Conservation (phyloP, 2,888 invertebrate species). For the Candidula unifasciata region DNA sequence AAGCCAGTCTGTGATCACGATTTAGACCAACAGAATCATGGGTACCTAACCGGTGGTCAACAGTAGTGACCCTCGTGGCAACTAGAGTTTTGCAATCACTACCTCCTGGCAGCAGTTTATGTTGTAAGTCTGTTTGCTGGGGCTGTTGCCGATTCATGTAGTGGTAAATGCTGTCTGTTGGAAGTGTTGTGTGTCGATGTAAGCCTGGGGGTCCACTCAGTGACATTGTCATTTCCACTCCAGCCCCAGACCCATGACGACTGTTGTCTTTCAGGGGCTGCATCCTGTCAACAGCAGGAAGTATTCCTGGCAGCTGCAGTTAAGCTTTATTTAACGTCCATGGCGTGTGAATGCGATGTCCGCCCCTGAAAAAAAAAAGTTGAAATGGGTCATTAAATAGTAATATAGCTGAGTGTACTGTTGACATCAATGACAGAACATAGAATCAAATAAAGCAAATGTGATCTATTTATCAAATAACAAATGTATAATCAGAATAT, state of each 20-base stretch:
- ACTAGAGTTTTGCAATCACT: conserved; percentile 16
- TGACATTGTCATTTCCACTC: conserved; percentile 53
- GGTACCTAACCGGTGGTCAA: conserved; percentile 1
- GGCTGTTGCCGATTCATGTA: conserved; percentile 39
- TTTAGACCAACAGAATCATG: conserved; percentile 13
- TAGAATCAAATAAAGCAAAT: no score
- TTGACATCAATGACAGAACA: no score
- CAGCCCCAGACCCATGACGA: conserved; percentile 25
- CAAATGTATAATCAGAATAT: no score
- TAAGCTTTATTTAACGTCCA: conserved; percentile 17
- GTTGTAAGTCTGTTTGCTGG: conserved; percentile 16
- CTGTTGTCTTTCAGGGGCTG: conserved; percentile 30
- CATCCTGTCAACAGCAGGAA: conserved; percentile 10
- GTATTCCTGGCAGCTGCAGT: not conserved
- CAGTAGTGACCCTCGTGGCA: not conserved
- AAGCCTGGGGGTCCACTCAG: conserved; percentile 54
- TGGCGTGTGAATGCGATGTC: not conserved
- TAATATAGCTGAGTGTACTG: no score
- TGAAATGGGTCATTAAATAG: no score
- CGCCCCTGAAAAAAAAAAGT: no score
- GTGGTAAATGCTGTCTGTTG: conserved; percentile 29
- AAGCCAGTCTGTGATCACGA: conserved; percentile 25
- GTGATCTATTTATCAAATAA: no score
- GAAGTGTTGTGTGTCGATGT: conserved; percentile 45
- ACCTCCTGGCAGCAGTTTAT: conserved; percentile 15